Percentiles rank a stretch among this genome's conserved stretches.
Evolutionary conservation across 2,797 vertebrate species (phyloP).

Genomic region (Emys orbicularis): DNA sequence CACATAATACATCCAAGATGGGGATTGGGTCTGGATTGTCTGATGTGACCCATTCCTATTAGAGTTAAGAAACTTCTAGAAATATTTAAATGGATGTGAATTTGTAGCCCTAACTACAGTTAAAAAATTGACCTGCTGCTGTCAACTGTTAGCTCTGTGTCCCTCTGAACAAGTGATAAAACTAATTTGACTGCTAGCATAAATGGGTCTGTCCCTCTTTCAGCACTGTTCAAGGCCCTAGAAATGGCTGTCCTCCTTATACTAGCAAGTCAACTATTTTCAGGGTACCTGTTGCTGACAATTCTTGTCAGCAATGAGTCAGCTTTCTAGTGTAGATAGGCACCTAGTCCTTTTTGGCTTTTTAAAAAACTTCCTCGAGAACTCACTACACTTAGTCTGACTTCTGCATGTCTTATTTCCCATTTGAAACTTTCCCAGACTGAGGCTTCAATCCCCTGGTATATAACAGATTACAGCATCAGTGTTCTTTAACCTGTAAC

Average conservation of each 20-base stretch:
- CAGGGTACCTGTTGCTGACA: constrained; percentile 48
- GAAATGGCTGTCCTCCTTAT: background rate
- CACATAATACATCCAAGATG: background rate
- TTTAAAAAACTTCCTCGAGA: background rate
- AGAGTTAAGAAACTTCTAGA: background rate
- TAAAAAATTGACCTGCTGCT: background rate
- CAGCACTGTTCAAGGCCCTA: background rate
- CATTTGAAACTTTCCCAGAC: background rate
- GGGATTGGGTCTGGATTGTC: background rate
- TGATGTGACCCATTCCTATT: background rate
- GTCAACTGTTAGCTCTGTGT: fast-evolving
- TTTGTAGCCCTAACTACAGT: background rate
- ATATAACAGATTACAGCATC: background rate
- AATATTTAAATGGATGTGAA: background rate
- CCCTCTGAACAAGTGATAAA: background rate
- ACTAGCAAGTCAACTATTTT: background rate
- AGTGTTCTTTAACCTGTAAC: background rate
- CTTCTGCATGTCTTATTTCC: background rate
- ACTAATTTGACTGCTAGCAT: background rate
- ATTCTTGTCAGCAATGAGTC: background rate
- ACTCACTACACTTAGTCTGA: background rate
- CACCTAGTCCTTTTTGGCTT: background rate
- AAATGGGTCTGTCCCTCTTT: background rate
- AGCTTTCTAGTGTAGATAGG: background rate
- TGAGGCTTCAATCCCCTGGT: background rate